Evolutionary conservation across 2,888 invertebrate species (phyloP), one percentile per base, ranked within the genome.

Genomic region (Tipula helvola): DNA sequence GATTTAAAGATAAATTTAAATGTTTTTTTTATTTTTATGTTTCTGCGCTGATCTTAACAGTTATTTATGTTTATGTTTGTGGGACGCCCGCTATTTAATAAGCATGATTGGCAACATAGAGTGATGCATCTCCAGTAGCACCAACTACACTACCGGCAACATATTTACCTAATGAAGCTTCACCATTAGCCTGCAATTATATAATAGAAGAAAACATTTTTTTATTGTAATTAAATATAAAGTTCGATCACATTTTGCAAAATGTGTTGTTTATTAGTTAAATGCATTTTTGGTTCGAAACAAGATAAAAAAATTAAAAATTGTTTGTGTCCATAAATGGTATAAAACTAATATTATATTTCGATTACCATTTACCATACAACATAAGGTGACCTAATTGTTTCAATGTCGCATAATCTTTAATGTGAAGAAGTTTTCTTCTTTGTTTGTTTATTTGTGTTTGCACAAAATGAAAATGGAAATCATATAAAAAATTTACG

Each of bases 81-180:
- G 28, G 36, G 39, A 5, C 28, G 28, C 28, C 28, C 28, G 41
- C 39, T 39, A 1, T 90, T 94, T 97, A 99, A 92, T 99, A 99
- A 89, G 97, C 96, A 92, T 99, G 99, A 92, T 99, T 97, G 90
- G 98, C 97, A 89, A 99, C 95, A 92, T 98, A 99, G 89, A 99
- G 95, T 88, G 96, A 95, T 89, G 96, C 94, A 3, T 95, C 96
- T 86, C 96, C 98, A 89, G 98, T 98, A 90, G 95, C 95, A 90
- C 98, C 97, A 90, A 94, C 93, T 36, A 96, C 95, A 88, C 96
- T 97, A 90, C 99, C 99, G 83, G 95, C 95, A 88, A 93, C 93
- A 92, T 99, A 99, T 92, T 98, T 97, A 90, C 99, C 99, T 89
- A 95, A 92, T 87, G 97, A 94, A 86, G 99, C 97, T 88, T 96